Evolutionary conservation across 2,888 invertebrate species (phyloP), one percentile per base, ranked within the genome.

Genomic region (Chrysotoxum bicinctum): DNA sequence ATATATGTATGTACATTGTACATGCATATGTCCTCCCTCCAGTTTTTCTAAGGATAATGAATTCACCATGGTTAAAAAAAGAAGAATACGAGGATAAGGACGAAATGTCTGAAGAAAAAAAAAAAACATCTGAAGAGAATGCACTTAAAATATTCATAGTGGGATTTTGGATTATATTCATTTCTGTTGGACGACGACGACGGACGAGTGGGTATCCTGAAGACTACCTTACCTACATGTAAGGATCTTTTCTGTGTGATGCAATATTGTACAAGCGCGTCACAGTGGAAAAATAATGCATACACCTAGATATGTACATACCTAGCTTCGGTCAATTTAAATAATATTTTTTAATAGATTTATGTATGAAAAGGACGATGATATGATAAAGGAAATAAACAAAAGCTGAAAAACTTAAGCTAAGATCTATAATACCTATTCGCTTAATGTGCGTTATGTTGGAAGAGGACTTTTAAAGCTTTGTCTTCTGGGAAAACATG

Each of bases 101-200:
- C 16, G 16, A 50, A 56, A 32, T 35, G 8, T 37, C 23, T 58
- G 21, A 58, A 58, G n/a, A 19, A 62, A 16, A 16, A 30, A n/a
- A 43, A 37, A 56, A 68, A 21, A 30, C 16, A 10, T 35, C n/a
- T 54, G 7, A 12, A 23, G 56, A 50, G 35, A 60, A 54, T 69
- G 54, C 80, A 48, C 60, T 82, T 77, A 68, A 82, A 77, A 77
- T 82, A 77, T 82, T 82, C 82, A 77, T 82, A 82, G 68, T 77
- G 68, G 60, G 16, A 62, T 58, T 77, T 66, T 50, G 72, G 66
- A 68, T 73, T 77, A 77, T 77, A 77, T 77, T 76, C 64, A 76
- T 64, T 81, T 74, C 40, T 16, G 12, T 66, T 26, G 21, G 40
- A 12, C n/a, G n/a, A n/a, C n/a, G n/a, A n/a, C n/a, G n/a, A n/a